Base-by-base conservation (phyloP, 2,888 invertebrate species). In the Napeogenes inachia region DNA sequence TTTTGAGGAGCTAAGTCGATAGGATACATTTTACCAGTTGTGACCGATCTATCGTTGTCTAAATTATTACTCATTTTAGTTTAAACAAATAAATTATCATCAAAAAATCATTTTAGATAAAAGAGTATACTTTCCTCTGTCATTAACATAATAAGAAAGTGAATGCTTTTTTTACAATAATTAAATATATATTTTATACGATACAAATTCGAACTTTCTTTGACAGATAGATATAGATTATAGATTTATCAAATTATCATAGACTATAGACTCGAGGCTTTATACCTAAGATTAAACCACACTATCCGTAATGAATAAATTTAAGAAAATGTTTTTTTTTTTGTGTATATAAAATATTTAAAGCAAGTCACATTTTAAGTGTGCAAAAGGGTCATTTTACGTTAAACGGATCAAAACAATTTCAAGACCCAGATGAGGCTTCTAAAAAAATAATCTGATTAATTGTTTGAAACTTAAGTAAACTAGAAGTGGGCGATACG, bases 11-110 rank as follows among this genome's bases (percentile, higher is more conserved):
- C 90, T 80, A 91, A 87, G 84, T 91, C 90, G 72, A 91, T 90
- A 68, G 91, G 91, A 83, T 91, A 91, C 81, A 91, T 91, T 84
- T 93, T 93, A 70, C 87, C 87, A 73, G 87, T 77, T 70, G 92
- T 88, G 68, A 86, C 77, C 73, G 92, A 91, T 72, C 92, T 92
- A 72, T 92, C 92, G 72, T 91, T 92, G 73, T 91, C 91, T 73
- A 87, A 79, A 82, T 89, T 89, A 71, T 77, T 83, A 74, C 84
- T 90, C 91, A 91, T 91, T 78, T 73, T 85, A 73, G 71, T 59
- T 50, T 38, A 53, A 60, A 42, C 30, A 38, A 60, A 46, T 35
- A 45, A 56, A 42, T 53, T 8, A 46, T 47, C 12, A 8, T 59
- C 21, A 32, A 45, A 60, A 2, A 50, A 30, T 30, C 60, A 60